phyloP scores from a whole-genome alignment of 2,113 vertebrate species.

The Uropsilus gracilis region DNA sequence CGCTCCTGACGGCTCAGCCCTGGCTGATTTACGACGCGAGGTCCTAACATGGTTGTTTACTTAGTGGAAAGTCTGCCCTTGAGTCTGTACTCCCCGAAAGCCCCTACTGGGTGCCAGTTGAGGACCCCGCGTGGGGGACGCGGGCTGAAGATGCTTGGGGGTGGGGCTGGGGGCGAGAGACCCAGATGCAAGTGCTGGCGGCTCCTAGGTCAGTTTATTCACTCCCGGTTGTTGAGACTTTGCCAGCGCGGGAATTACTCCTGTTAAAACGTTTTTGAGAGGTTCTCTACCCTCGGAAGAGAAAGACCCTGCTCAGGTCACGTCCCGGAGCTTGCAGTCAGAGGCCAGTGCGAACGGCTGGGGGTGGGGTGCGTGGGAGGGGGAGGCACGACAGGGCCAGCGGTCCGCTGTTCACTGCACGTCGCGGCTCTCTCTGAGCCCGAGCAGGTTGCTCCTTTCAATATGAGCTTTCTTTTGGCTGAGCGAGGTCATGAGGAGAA shows the following conservation, averaged over 20 bases:
- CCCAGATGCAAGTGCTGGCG: neutral
- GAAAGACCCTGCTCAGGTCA: neutral
- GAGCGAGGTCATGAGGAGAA: neutral
- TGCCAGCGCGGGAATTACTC: slow-evolving; percentile 43
- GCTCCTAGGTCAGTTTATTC: neutral
- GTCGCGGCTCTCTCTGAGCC: neutral
- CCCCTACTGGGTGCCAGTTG: slow-evolving; percentile 10
- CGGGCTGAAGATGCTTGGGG: neutral
- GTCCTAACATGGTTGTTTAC: slow-evolving; percentile 50
- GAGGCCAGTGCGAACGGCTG: neutral
- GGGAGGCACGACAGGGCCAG: neutral
- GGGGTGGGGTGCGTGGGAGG: neutral
- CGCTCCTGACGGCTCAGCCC: neutral
- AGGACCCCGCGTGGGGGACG: neutral
- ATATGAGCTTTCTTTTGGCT: neutral
- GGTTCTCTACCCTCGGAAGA: neutral
- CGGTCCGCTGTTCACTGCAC: neutral
- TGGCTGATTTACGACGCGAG: neutral
- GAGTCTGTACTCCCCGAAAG: neutral
- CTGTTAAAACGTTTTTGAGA: neutral
- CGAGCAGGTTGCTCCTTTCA: neutral
- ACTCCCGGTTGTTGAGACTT: neutral
- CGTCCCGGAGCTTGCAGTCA: neutral
- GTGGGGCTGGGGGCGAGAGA: neutral
- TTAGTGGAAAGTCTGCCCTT: slow-evolving; percentile 14